Base-by-base conservation (phyloP, 2,797 vertebrate species). In the Propithecus perrieri region DNA sequence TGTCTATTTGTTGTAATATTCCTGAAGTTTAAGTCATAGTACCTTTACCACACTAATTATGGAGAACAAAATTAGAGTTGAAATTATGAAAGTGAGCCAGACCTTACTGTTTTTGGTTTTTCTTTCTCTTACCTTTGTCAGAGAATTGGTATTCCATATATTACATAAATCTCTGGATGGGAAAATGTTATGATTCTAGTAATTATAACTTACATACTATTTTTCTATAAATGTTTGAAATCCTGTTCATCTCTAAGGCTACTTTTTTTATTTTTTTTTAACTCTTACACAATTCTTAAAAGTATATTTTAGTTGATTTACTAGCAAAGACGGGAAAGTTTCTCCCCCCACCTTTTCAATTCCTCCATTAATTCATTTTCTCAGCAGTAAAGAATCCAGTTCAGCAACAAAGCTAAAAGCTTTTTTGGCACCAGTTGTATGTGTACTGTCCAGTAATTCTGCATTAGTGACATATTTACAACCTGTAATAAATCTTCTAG, bases 401-500 rank as follows among this genome's bases (percentile, higher is more conserved):
- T 98, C 98, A 98, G 98, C 98, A 99, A 99, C 99, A 99, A 99
- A 98, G 98, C 99, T 99, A 99, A 99, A 99, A 99, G 99, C 99
- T 99, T 99, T 99, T 99, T 99, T 99, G 99, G 99, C 99, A 99
- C 98, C 97, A 96, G 97, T 97, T 97, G 89, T 98, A 96, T 98
- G 98, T 99, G 98, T 99, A 98, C 98, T 99, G 98, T 99, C 98
- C 98, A 99, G 99, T 99, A 99, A 99, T 98, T 99, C 98, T 98
- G 98, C 98, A 98, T 98, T 98, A 99, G 98, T 99, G 99, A 99
- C 98, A 98, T 98, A 99, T 99, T 99, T 99, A 99, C 91, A 98
- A 90, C 98, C 98, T 97, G 35, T 95, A 98, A 98, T 99, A 99
- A 99, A 99, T 99, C 98, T 99, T 98, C 97, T 88, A 96, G 97